These are phyloP conservation scores for Apocheima hispidaria DNA, from an alignment of 2,888 invertebrate genomes.

Conservation along the genomic window DNA sequence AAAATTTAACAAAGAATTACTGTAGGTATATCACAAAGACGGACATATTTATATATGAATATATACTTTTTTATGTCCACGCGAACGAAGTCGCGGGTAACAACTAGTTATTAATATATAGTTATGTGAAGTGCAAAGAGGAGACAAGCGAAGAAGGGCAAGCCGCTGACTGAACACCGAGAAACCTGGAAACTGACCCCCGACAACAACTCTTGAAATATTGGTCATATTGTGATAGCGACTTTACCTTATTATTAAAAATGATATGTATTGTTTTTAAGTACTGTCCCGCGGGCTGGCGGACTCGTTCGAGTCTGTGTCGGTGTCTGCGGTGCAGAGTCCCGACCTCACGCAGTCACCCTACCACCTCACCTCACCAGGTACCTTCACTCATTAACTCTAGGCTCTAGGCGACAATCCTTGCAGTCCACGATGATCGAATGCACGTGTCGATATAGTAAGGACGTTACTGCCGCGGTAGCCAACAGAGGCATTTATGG, in stretches of 20 bases:
- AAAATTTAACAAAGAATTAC: no score
- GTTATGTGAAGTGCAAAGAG: no score
- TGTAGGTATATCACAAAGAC: no score
- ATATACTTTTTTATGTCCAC: no score
- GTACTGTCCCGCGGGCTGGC: conserved; percentile 90
- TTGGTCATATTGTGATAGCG: background rate
- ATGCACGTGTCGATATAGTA: background rate
- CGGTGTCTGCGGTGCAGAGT: conserved; percentile 92
- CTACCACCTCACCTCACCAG: conserved; percentile 92
- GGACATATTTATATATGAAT: no score
- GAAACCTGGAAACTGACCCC: background rate
- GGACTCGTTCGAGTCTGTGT: conserved; percentile 89
- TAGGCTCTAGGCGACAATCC: background rate
- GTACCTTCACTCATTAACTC: conserved; percentile 71
- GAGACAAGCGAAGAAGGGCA: background rate
- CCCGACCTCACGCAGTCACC: conserved; percentile 94
- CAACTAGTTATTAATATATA: no score
- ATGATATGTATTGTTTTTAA: conserved; percentile 61
- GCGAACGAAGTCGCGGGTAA: no score
- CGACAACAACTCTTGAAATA: background rate
- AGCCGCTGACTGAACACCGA: background rate
- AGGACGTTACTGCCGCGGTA: no score
- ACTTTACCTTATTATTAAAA: background rate
- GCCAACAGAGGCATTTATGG: no score
- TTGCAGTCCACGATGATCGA: background rate